Evolutionary conservation across 2,113 vertebrate species (phyloP), one percentile per base, ranked within the genome.

Genomic region (Hemibagrus wyckioides): DNA sequence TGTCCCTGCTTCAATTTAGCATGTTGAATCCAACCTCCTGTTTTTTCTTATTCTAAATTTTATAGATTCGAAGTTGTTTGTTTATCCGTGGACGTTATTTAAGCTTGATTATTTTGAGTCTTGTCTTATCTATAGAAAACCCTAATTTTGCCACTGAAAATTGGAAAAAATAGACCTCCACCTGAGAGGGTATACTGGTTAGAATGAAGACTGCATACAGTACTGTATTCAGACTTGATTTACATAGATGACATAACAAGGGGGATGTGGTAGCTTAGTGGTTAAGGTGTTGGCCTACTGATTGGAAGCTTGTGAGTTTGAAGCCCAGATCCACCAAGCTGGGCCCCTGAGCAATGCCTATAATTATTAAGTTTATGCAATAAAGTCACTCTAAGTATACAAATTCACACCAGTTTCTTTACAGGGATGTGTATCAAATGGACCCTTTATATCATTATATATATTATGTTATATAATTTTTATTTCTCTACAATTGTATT

Each of bases 51-150:
- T 48, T 48, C 44, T 50, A 50, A 5, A 39, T 15, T 76, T 50
- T 83, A n/a, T 41, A 63, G 23, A 65, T 61, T 33, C 63, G 14
- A 15, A 3, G 56, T 39, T 4, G 44, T 50, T 73, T 75, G 6
- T 61, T 84, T 80, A 75, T 30, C 23, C 50, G 30, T 39, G 25
- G 36, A 54, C 19, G 33, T 83, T 50, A 83, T 87, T 48, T 23
- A 39, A 28, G 59, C 75, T 25, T 82, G 30, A 52, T 77, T 17
- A 85, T 85, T 80, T 19, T 80, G 69, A 80, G 41, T 25, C 54
- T 36, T 71, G 52, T 25, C 48, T 80, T 87, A 63, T 61, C 52
- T 28, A 21, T 25, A 48, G 56, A 56, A 48, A 15, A n/a, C n/a
- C n/a, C n/a, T n/a, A 54, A 54, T 54, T 54, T 54, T 17, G 17